A percentile compares a stretch with the other conserved stretches of the same genome.
These are phyloP conservation scores for Rhagologus leucostigma DNA, from an alignment of 2,113 vertebrate genomes.

Conservation along the genomic window DNA sequence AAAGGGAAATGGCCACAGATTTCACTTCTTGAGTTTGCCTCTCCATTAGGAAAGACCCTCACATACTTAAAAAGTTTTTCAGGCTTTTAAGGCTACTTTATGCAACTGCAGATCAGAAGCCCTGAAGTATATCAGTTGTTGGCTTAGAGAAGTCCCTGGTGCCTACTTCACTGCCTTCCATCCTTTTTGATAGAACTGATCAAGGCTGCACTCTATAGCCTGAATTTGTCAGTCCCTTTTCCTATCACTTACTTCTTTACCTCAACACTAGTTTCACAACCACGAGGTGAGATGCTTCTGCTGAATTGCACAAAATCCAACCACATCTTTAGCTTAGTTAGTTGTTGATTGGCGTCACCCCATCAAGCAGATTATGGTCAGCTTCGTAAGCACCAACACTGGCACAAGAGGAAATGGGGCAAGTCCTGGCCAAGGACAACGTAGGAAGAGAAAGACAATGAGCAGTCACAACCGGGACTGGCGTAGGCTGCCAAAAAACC, in stretches of 20 bases:
- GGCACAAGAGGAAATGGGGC: not conserved
- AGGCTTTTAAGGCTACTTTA: not conserved
- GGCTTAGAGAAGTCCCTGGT: not conserved
- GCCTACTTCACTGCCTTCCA: not conserved
- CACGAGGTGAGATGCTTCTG: not conserved
- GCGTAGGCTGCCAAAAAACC: not conserved
- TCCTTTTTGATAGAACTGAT: not conserved
- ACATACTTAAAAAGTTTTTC: not conserved
- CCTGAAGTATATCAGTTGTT: not conserved
- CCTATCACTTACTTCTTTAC: not conserved
- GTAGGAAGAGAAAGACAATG: not conserved
- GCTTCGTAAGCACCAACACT: not conserved
- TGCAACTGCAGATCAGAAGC: not conserved
- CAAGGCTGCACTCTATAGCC: not conserved
- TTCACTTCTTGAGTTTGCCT: not conserved
- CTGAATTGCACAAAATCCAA: not conserved
- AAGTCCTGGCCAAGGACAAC: not conserved
- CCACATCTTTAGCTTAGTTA: not conserved
- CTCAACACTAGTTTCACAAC: not conserved
- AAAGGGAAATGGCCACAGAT: not conserved
- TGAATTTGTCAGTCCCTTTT: not conserved
- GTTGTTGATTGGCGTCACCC: not conserved
- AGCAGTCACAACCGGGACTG: not conserved
- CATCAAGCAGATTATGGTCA: not conserved
- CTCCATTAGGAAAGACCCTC: not conserved